Base-by-base conservation (phyloP, 2,113 vertebrate species). In the Nycticorax nycticorax region DNA sequence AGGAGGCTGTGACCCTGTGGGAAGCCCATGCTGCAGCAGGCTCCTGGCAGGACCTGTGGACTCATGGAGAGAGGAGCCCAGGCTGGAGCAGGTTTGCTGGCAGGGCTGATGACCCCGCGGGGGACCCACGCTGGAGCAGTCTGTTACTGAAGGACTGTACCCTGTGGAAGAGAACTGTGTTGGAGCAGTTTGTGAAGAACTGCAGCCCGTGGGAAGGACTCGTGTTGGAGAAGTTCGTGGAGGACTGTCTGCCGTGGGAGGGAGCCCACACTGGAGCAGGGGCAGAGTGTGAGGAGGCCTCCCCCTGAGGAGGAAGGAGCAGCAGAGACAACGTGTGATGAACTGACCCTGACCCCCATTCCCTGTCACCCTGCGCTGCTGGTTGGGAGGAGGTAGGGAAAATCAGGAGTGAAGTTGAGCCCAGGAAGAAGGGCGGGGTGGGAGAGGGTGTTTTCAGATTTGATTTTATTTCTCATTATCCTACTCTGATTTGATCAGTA, bases 281-380 rank as follows among this genome's bases (percentile, higher is more conserved):
- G 18, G 5, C 18, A 39, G 64, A 35, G 33, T 35, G 37, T 30
- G 28, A 77, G 35, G 35, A 63, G 26, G 22, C 47, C 47, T 48
- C 11, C 47, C 22, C 21, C 47, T 50, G 48, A 24, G 35, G 35
- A 63, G 22, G 33, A 84, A 30, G 32, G n/a, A 80, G 19, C 8
- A 1, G 17, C 39, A 41, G 37, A 68, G 28, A 45, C 10, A n/a
- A 6, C 7, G 0, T 48, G 21, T 79, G 37, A 45, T 3, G 6
- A 59, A 16, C 19, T 19, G 71, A 80, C 22, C 1, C 1, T 16
- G 55, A 3, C 10, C 50, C 12, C 22, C 23, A 8, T 68, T 91
- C 8, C 6, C 24, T 0, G 0, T 91, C 4, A 5, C 2, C 7
- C 8, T 80, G 35, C 2, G 2, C 55, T 1, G 1, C 21, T 41